These are phyloP conservation scores for Phalacrocorax pelagicus DNA, from an alignment of 2,113 vertebrate species.

Conservation along the genomic window DNA sequence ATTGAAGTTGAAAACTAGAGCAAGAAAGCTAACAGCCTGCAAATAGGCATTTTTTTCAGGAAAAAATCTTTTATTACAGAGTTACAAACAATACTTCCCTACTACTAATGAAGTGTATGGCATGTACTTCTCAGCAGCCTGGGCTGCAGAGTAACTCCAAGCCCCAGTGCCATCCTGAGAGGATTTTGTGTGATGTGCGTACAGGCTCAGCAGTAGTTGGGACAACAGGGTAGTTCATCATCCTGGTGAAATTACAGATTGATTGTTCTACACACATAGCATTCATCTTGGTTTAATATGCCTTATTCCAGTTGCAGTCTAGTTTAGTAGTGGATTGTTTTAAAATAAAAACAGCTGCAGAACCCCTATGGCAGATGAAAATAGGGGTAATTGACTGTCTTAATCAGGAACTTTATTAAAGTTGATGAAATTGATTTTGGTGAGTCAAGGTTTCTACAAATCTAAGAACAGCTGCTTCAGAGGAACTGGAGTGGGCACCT, in stretches of 20 bases:
- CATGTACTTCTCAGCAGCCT: rapidly evolving
- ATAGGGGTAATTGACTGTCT: background rate
- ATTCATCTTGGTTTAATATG: background rate
- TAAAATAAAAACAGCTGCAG: conserved; percentile 14
- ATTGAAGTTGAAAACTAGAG: background rate
- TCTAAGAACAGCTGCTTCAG: background rate
- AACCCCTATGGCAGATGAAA: background rate
- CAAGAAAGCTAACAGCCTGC: background rate
- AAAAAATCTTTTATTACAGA: background rate
- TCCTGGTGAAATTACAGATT: background rate
- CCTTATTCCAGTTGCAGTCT: background rate
- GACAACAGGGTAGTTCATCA: background rate
- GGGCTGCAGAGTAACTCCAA: background rate
- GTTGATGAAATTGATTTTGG: conserved; percentile 4
- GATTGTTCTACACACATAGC: background rate
- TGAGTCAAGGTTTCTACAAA: background rate
- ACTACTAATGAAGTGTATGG: background rate
- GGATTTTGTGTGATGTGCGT: background rate
- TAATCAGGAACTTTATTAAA: conserved; percentile 4
- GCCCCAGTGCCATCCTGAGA: background rate
- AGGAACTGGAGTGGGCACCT: background rate
- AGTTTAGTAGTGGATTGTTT: background rate
- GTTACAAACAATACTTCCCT: background rate
- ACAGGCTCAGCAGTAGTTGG: background rate
- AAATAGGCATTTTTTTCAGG: background rate